Percentiles rank a stretch among this genome's conserved stretches.
Evolutionary conservation across 1,140 invertebrate species (phyloP).

Genomic region (Radopholus similis): DNA sequence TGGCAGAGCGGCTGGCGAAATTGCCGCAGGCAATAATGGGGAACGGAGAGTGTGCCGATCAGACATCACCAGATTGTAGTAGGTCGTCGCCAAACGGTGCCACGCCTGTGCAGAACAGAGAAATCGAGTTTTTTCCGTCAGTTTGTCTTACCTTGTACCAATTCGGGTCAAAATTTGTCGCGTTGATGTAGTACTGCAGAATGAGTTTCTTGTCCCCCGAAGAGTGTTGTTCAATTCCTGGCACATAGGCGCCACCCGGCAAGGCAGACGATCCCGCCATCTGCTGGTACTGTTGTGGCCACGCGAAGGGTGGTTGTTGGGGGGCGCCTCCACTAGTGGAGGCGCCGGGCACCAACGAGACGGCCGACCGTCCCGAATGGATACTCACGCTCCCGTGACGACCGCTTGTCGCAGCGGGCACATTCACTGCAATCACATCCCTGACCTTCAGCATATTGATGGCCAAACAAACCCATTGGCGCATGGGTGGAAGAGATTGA

Average conservation of each 20-base stretch:
- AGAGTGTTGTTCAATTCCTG: constrained; percentile 14
- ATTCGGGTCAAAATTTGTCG: constrained; percentile 78
- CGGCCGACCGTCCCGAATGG: background rate
- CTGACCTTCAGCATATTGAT: background rate
- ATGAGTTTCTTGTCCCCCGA: constrained; percentile 64
- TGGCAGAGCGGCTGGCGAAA: background rate
- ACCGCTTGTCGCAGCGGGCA: background rate
- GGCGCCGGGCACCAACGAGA: background rate
- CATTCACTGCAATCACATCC: background rate
- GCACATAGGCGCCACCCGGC: background rate
- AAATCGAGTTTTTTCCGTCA: constrained; percentile 2
- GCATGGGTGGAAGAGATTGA: constrained; percentile 10
- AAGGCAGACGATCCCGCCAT: background rate
- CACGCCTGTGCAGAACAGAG: constrained; percentile 71
- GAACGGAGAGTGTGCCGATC: constrained; percentile 22
- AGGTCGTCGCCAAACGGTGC: constrained; percentile 96
- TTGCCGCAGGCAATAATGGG: constrained; percentile 1
- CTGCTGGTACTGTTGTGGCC: no score
- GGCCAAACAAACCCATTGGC: background rate
- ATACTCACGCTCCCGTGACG: constrained; percentile 3
- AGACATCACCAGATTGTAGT: constrained; percentile 80
- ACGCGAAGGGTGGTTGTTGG: constrained; percentile 9
- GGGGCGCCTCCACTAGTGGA: no score
- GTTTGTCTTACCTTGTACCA: constrained; percentile 65
- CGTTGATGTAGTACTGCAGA: constrained; percentile 76